Evolutionary conservation across 2,113 vertebrate genomes (phyloP).

Genomic region (Osmerus mordax): DNA sequence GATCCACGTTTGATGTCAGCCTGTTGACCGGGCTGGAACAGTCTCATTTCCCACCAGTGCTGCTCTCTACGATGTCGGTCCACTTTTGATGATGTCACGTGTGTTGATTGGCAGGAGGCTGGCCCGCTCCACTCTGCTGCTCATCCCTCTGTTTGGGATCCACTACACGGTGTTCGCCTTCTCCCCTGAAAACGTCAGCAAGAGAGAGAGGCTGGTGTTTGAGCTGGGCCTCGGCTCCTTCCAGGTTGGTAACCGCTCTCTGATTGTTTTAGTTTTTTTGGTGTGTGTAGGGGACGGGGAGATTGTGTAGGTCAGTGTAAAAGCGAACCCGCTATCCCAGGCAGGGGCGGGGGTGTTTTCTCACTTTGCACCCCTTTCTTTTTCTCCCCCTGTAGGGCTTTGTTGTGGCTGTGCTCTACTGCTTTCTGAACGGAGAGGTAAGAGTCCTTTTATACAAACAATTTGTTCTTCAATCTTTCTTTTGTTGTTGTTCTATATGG

Average conservation of each 20-base stretch:
- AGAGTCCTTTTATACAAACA: constrained; percentile 46
- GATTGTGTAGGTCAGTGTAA: not conserved
- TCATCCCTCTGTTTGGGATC: constrained; percentile 95
- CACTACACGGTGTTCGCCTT: constrained; percentile 98
- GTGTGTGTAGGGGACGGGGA: not conserved
- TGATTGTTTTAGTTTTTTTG: constrained; percentile 40
- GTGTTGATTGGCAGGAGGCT: constrained; percentile 76
- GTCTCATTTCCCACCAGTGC: not conserved
- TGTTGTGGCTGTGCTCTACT: constrained; percentile 95
- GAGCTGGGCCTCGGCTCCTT: constrained; percentile 95
- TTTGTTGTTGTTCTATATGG: not conserved
- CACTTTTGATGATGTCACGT: constrained; percentile 43
- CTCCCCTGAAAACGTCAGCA: constrained; percentile 93
- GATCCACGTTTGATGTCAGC: not conserved
- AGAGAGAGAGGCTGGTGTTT: constrained; percentile 90
- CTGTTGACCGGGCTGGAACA: not conserved
- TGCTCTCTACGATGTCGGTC: not conserved
- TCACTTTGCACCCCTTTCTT: not conserved
- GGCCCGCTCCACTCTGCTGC: constrained; percentile 91
- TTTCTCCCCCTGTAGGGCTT: constrained; percentile 79
- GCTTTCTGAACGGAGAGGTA: constrained; percentile 98
- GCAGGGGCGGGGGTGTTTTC: not conserved
- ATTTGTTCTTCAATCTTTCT: not conserved
- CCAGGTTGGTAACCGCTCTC: constrained; percentile 68
- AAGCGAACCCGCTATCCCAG: not conserved